A percentile compares a stretch with the other conserved stretches of the same genome.
Evolutionary conservation across 2,888 invertebrate species (phyloP).

Genomic region (Habroteleia sp.): DNA sequence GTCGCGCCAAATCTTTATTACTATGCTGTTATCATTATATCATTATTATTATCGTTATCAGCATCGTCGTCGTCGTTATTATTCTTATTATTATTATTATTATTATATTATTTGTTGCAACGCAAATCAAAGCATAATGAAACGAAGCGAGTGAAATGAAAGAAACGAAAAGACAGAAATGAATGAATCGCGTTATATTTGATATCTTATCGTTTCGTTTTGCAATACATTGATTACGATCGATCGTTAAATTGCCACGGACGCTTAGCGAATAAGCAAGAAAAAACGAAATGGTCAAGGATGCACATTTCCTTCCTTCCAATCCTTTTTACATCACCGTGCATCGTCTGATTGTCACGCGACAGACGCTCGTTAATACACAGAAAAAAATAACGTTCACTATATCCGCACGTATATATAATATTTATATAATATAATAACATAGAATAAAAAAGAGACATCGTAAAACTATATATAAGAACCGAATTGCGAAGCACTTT

Average conservation of each 20-base stretch:
- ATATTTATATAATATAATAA: constrained; percentile 41
- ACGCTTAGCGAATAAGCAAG: neutral
- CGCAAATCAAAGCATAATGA: constrained; percentile 30
- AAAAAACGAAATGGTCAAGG: constrained; percentile 13
- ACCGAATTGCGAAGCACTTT: constrained; percentile 48
- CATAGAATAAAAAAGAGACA: constrained; percentile 45
- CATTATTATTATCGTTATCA: constrained; percentile 25
- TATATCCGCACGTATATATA: constrained; percentile 31
- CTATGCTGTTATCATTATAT: constrained; percentile 6
- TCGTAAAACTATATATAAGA: constrained; percentile 45
- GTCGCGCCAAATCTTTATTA: neutral
- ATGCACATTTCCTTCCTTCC: constrained; percentile 29
- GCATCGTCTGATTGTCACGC: constrained; percentile 42
- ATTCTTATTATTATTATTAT: constrained; percentile 11
- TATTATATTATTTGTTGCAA: neutral
- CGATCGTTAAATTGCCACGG: constrained; percentile 16
- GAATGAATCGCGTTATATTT: constrained; percentile 33
- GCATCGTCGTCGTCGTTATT: too few relatives aligned
- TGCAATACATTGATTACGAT: constrained; percentile 13
- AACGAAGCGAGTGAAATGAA: constrained; percentile 9
- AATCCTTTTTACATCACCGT: constrained; percentile 29
- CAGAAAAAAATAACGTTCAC: constrained; percentile 38
- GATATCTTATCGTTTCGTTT: constrained; percentile 14
- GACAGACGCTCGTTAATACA: constrained; percentile 35
- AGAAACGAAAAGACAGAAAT: constrained; percentile 29